Conservation (phyloP, 2,888 invertebrate genomes). For the Caenorhabditis auriculariae region DNA sequence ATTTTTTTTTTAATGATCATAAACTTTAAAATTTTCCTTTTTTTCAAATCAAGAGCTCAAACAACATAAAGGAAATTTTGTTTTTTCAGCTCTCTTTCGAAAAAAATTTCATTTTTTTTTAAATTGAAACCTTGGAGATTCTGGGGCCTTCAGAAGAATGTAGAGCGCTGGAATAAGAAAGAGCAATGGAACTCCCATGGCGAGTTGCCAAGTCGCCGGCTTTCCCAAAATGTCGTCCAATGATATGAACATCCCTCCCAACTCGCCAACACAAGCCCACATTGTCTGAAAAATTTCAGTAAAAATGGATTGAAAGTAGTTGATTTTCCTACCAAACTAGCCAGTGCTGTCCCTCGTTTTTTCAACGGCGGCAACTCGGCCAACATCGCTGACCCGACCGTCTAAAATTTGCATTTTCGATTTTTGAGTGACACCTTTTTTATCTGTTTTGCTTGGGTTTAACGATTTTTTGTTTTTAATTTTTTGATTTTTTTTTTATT, state of each 20-base stretch:
- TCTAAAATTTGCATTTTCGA: slow-evolving; percentile 33
- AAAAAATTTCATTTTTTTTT: background rate
- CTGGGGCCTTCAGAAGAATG: slow-evolving; percentile 42
- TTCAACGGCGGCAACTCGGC: slow-evolving; percentile 50
- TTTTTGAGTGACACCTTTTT: too few species aligned
- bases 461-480: too few species aligned
- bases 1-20: too few species aligned
- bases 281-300: slow-evolving; percentile 54
- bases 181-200: slow-evolving; percentile 47
- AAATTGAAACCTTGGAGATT: slow-evolving; percentile 43
- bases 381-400: slow-evolving; percentile 55
- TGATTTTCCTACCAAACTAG: slow-evolving; percentile 48
- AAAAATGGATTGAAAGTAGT: background rate
- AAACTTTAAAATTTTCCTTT: background rate
- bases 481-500: too few species aligned
- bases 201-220: slow-evolving; percentile 42
- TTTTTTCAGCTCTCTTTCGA: background rate
- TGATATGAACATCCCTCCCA: slow-evolving; percentile 50
- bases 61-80: background rate
- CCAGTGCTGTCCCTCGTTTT: slow-evolving; percentile 47
- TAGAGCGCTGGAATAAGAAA: slow-evolving; percentile 39
- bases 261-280: slow-evolving; percentile 58
- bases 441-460: too few species aligned
- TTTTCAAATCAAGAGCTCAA: background rate
- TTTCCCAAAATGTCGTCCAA: slow-evolving; percentile 45